phyloP scores from a whole-genome alignment of 1,140 invertebrate genomes.

The Tetraneura akinire region DNA sequence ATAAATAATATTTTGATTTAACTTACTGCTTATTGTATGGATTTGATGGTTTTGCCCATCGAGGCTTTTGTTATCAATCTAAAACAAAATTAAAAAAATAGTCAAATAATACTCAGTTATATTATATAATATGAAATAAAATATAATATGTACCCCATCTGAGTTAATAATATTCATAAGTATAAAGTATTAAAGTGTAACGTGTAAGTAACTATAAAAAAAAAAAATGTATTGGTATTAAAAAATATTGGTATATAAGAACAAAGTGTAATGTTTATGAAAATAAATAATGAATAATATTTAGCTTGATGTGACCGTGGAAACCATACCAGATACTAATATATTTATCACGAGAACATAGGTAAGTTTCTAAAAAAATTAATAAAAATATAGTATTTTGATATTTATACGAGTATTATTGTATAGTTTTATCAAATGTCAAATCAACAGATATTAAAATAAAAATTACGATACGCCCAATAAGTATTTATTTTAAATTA shows the following conservation, averaged over 20 bases:
- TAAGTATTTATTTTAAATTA: too few relatives aligned
- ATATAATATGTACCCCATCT: not conserved
- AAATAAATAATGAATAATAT: not conserved
- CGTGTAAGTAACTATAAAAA: not conserved
- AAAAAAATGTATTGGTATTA: too few relatives aligned
- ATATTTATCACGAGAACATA: too few relatives aligned
- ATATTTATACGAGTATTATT: too few relatives aligned
- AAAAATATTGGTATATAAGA: too few relatives aligned
- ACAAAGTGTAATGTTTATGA: not conserved
- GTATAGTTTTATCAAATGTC: too few relatives aligned
- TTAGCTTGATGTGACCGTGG: not conserved
- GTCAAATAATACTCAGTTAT: not conserved
- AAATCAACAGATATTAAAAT: too few relatives aligned
- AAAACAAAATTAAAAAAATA: conserved; percentile 20
- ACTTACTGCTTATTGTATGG: conserved; percentile 27
- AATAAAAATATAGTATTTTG: too few relatives aligned
- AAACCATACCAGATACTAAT: too few relatives aligned
- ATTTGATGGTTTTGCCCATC: conserved; percentile 43
- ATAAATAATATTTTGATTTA: conserved; percentile 7
- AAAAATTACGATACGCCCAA: too few relatives aligned
- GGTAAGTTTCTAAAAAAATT: too few relatives aligned
- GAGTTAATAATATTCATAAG: not conserved
- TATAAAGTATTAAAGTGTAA: too few relatives aligned
- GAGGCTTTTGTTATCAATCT: conserved; percentile 16
- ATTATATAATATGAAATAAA: not conserved